Evolutionary conservation across 1,140 invertebrate species (phyloP).

Genomic region (Formica selysi): DNA sequence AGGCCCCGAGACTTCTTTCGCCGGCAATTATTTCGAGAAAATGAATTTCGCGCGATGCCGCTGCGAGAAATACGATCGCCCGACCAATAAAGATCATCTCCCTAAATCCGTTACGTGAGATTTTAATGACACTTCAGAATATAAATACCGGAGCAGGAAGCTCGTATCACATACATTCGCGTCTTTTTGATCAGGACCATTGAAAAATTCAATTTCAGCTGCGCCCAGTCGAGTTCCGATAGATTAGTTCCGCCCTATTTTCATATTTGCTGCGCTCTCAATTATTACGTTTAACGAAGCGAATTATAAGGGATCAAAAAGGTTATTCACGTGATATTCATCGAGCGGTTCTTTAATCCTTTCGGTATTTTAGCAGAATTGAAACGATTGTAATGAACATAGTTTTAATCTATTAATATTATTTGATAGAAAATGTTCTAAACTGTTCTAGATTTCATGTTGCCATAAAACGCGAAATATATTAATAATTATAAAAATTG

Average conservation of each 20-base stretch:
- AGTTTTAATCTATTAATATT: constrained; percentile 12
- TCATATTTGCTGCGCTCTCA: constrained; percentile 38
- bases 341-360: neutral
- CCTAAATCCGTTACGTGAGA: constrained; percentile 41
- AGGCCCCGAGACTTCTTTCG: constrained; percentile 55
- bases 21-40: constrained; percentile 68
- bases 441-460: neutral
- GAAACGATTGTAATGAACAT: constrained; percentile 4
- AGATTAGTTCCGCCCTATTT: constrained; percentile 51
- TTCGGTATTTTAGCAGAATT: constrained; percentile 4
- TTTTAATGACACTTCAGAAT: constrained; percentile 31
- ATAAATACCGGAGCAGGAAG: constrained; percentile 9
- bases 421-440: constrained; percentile 1
- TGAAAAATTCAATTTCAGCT: constrained; percentile 45
- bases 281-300: constrained; percentile 50
- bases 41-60: constrained; percentile 48
- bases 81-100: neutral
- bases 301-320: constrained; percentile 34
- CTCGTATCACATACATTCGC: constrained; percentile 6
- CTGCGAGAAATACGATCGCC: constrained; percentile 18
- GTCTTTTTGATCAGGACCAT: constrained; percentile 19
- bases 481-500: constrained; percentile 8
- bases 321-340: constrained; percentile 44
- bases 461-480: neutral
- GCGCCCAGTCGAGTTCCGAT: constrained; percentile 23